A percentile compares a stretch with the other conserved stretches of the same genome.
Evolutionary conservation across 2,113 vertebrate species (phyloP).

Genomic region (Pluvialis apricaria): DNA sequence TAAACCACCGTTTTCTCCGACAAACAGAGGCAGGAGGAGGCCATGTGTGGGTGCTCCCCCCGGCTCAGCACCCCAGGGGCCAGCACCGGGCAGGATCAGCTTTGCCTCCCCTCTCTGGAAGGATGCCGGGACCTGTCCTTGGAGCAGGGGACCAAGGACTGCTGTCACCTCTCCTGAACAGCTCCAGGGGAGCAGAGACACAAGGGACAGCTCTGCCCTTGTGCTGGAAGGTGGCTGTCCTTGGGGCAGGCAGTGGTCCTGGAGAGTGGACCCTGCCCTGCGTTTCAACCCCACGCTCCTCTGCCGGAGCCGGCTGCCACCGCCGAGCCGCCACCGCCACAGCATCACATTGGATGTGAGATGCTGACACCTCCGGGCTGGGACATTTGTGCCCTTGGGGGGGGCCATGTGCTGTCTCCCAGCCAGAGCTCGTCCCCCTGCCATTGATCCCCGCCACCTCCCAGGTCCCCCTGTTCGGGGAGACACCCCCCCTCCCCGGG

Average conservation of each 20-base stretch:
- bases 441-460: fast-evolving
- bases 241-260: neutral
- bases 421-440: neutral
- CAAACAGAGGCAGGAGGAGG: no score
- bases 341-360: neutral
- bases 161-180: neutral
- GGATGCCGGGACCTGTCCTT: neutral
- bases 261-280: fast-evolving
- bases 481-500: fast-evolving
- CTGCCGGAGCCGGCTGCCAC: fast-evolving
- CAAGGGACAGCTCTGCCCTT: neutral
- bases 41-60: no score
- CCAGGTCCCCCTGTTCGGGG: neutral
- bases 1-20: no score
- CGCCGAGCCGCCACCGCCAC: fast-evolving
- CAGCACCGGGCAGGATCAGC: neutral
- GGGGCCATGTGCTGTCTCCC: neutral
- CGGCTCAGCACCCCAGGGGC: no score
- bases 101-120: neutral
- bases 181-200: neutral
- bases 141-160: neutral
- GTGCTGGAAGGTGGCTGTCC: neutral
- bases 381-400: neutral
- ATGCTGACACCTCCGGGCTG: neutral
- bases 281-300: neutral